phyloP scores from a whole-genome alignment of 2,888 invertebrate species.

The Campaea margaritaria region DNA sequence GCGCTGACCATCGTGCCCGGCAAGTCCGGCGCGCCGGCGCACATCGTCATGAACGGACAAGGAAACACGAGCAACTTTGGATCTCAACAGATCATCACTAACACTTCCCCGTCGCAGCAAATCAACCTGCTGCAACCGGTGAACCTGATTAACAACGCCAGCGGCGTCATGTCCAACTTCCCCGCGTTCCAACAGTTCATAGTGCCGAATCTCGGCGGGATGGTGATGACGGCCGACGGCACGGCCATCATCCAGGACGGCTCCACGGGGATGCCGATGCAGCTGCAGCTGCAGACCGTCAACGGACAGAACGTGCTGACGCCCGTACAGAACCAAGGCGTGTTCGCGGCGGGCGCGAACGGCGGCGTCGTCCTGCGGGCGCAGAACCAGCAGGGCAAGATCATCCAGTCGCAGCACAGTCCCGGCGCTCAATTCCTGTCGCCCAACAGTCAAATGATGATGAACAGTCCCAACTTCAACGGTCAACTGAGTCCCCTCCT shows the following conservation, averaged over 20 bases:
- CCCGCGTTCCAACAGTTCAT: slow-evolving; percentile 93
- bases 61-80: slow-evolving; percentile 86
- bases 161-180: slow-evolving; percentile 90
- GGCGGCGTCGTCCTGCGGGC: slow-evolving; percentile 93
- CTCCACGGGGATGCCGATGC: slow-evolving; percentile 88
- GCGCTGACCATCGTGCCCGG: slow-evolving; percentile 91
- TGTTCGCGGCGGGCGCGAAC: slow-evolving; percentile 87
- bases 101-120: slow-evolving; percentile 84
- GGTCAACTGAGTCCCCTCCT: slow-evolving; percentile 92
- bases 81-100: slow-evolving; percentile 88
- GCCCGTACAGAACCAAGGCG: slow-evolving; percentile 87
- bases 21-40: slow-evolving; percentile 89
- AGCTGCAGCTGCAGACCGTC: slow-evolving; percentile 91
- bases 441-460: slow-evolving; percentile 90
- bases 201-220: slow-evolving; percentile 91
- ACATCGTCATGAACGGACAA: slow-evolving; percentile 92
- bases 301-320: slow-evolving; percentile 91
- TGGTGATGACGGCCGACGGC: slow-evolving; percentile 93
- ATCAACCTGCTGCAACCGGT: slow-evolving; percentile 93
- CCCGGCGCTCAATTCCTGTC: slow-evolving; percentile 90
- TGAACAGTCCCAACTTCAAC: slow-evolving; percentile 89
- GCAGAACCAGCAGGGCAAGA: slow-evolving; percentile 89
- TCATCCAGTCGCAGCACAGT: slow-evolving; percentile 88
- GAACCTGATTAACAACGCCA: slow-evolving; percentile 90
- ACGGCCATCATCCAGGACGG: slow-evolving; percentile 91